Evolutionary conservation across 2,888 invertebrate genomes (phyloP), one percentile per base, ranked within the genome.

Genomic region (Philereme transversata): DNA sequence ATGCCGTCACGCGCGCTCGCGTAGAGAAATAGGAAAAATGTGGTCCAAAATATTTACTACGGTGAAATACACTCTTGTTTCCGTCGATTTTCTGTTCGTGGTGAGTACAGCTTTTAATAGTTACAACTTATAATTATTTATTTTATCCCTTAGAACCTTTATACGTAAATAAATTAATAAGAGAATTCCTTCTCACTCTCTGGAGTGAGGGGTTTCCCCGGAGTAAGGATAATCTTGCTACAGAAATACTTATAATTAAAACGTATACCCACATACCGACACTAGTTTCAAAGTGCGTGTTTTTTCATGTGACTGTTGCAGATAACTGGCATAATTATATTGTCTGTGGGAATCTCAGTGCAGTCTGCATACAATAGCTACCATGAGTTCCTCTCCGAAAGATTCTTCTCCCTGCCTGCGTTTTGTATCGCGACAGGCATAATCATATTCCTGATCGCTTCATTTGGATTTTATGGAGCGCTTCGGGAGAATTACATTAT

Each of bases 381-480:
- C 83, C 91, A 95, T 65, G 89, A 94, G 69, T 95, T 97, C 74
- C 90, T 97, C 5, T 82, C 90, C 7, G 94, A 94, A 59, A 89
- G 94, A 70, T 96, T 96, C 84, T 94, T 96, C 78, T 95, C 96
- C 0, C 94, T 96, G 35, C 97, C 96, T 5, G 93, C 95, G 7
- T 93, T 95, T 60, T 92, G 96, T 54, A 96, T 97, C 65, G 94
- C 95, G 3, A 93, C 96, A 36, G 96, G 96, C 8, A 82, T 78
- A 86, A 93, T 96, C 69, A 95, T 96, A 74, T 95, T 97, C 82
- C 82, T 97, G 68, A 95, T 97, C 51, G 95, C 97, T 0, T 96
- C 96, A 84, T 95, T 97, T 75, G 98, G 97, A 61, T 98, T 97
- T 88, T 97, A 97, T 88, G 98, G 98, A 47, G 97, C 98, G 0